A percentile compares a stretch with the other conserved stretches of the same genome.
These are phyloP conservation scores for Cataglyphis hispanica DNA, from an alignment of 1,140 invertebrate genomes.

Conservation along the genomic window DNA sequence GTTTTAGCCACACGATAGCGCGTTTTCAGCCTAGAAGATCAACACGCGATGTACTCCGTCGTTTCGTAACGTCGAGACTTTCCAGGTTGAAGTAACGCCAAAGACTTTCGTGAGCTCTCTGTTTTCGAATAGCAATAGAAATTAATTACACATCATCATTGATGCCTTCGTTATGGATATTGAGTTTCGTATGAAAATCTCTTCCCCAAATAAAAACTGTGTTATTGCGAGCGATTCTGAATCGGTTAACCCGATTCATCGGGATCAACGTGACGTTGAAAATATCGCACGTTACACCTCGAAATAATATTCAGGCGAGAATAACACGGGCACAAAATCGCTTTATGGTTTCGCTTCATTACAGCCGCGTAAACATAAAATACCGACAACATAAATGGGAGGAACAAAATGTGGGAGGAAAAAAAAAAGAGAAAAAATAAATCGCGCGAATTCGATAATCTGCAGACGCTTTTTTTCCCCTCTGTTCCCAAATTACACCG, in stretches of 20 bases:
- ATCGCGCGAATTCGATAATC: slow-evolving; percentile 24
- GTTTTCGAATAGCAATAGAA: background rate
- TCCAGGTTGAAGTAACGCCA: background rate
- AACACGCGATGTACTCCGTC: slow-evolving; percentile 25
- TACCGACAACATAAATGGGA: background rate
- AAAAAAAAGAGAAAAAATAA: background rate
- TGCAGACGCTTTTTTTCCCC: slow-evolving; percentile 14
- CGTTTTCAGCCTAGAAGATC: slow-evolving; percentile 5
- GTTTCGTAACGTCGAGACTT: slow-evolving; percentile 18
- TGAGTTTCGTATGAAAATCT: slow-evolving; percentile 12
- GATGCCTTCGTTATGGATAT: background rate
- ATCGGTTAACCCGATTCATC: background rate
- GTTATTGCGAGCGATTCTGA: background rate
- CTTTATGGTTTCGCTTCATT: slow-evolving; percentile 23
- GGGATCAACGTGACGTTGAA: slow-evolving; percentile 30
- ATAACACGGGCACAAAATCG: slow-evolving; percentile 13
- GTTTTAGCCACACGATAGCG: slow-evolving; percentile 17
- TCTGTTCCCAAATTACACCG: slow-evolving; percentile 38
- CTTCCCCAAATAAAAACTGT: slow-evolving; percentile 8
- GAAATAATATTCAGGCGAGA: background rate
- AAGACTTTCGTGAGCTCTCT: background rate
- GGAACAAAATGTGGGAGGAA: background rate
- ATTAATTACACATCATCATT: slow-evolving; percentile 26
- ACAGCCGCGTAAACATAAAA: background rate
- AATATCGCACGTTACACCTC: slow-evolving; percentile 15